These are phyloP conservation scores for Mustelus asterias DNA, from an alignment of 2,113 vertebrate genomes.

Conservation along the genomic window DNA sequence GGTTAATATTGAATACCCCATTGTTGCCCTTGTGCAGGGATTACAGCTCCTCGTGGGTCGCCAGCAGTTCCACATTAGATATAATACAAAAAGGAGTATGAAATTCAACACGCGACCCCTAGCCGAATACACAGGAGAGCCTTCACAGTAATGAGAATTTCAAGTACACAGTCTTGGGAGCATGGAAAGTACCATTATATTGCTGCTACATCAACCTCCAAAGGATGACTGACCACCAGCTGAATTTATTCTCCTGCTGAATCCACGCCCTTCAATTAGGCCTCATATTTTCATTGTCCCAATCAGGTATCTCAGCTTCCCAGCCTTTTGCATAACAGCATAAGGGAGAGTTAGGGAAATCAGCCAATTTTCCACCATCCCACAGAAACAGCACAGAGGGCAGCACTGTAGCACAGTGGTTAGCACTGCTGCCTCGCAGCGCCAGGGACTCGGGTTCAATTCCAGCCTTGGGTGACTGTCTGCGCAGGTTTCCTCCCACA, in stretches of 20 bases:
- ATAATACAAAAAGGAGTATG: background rate
- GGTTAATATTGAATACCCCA: constrained; percentile 25
- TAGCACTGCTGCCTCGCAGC: no score
- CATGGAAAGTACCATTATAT: background rate
- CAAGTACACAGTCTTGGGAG: background rate
- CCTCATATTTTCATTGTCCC: background rate
- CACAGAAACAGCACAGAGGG: background rate
- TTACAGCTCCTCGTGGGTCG: background rate
- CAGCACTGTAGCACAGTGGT: no score
- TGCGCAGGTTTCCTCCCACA: no score
- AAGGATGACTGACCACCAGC: background rate
- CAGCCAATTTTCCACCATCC: background rate
- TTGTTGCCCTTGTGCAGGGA: background rate
- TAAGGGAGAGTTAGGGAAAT: background rate
- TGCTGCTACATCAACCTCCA: background rate
- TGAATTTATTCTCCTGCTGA: background rate
- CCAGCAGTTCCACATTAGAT: constrained; percentile 1
- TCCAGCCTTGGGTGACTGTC: no score
- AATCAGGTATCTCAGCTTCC: background rate
- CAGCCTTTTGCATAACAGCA: background rate
- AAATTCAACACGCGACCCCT: background rate
- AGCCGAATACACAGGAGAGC: background rate
- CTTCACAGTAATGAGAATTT: background rate
- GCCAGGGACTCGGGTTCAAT: no score
- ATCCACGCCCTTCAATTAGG: background rate